phyloP scores from a whole-genome alignment of 2,888 invertebrate species.

The Geophilus truncorum region DNA sequence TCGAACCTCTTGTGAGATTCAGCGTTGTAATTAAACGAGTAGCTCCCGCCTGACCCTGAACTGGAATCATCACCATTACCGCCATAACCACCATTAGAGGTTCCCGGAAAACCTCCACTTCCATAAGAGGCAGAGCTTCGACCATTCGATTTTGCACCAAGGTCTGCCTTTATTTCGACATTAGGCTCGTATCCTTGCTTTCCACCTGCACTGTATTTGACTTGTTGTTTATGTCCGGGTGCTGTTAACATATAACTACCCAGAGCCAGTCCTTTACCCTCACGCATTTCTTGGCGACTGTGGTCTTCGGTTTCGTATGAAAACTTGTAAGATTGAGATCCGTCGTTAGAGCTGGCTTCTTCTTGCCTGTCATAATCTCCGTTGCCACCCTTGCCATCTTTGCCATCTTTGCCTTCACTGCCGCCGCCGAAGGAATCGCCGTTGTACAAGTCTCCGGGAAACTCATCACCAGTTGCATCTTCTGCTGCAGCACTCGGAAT shows the following conservation, averaged over 20 bases:
- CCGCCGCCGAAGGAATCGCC: no score
- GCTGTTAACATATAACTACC: neutral
- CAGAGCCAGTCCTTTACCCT: neutral
- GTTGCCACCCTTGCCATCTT: no score
- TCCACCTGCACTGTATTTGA: neutral
- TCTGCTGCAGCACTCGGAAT: neutral
- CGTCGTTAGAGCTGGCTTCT: neutral
- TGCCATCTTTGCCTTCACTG: no score
- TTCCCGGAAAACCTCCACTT: neutral
- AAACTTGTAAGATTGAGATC: neutral
- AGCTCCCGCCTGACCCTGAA: neutral
- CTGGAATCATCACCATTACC: neutral
- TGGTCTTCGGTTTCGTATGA: neutral
- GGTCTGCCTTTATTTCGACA: neutral
- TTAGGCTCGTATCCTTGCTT: neutral
- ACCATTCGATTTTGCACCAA: neutral
- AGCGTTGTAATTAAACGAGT: neutral
- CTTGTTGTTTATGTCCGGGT: neutral
- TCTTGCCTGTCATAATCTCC: neutral
- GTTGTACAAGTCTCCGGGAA: no score
- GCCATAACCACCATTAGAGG: neutral
- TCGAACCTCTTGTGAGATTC: neutral
- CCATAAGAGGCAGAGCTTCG: neutral
- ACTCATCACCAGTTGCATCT: neutral
- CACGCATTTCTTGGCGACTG: neutral